Evolutionary conservation across 2,113 vertebrate genomes (phyloP).

Genomic region (Abramis brama): DNA sequence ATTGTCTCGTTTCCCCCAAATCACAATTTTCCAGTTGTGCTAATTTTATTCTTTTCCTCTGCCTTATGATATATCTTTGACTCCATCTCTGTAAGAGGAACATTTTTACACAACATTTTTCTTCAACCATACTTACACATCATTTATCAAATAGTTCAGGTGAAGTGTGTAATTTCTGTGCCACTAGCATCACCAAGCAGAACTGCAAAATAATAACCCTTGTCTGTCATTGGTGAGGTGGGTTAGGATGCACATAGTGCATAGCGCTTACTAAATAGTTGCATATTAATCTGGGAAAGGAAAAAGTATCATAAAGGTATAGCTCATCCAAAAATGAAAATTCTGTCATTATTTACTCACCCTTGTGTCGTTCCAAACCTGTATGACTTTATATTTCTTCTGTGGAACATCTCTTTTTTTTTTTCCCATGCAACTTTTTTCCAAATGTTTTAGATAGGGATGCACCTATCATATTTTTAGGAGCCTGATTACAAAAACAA

Average conservation of each 20-base stretch:
- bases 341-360: not conserved
- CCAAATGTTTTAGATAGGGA: too few species aligned
- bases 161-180: not conserved
- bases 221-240: not conserved
- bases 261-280: not conserved
- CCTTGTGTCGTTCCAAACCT: not conserved
- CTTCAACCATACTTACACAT: not conserved
- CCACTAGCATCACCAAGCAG: not conserved
- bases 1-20: slow-evolving; percentile 45
- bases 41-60: slow-evolving; percentile 46
- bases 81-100: not conserved
- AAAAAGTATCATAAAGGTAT: not conserved
- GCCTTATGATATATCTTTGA: slow-evolving; percentile 16
- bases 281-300: not conserved
- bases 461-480: too few species aligned
- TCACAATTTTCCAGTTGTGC: slow-evolving; percentile 39
- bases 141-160: not conserved
- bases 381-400: not conserved
- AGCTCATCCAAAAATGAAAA: not conserved
- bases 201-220: not conserved
- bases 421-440: too few species aligned
- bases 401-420: not conserved
- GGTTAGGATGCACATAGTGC: not conserved
- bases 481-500: too few species aligned
- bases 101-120: not conserved